These are phyloP conservation scores for Nothocercus nigrocapillus DNA, from an alignment of 2,113 vertebrate species.

Conservation along the genomic window DNA sequence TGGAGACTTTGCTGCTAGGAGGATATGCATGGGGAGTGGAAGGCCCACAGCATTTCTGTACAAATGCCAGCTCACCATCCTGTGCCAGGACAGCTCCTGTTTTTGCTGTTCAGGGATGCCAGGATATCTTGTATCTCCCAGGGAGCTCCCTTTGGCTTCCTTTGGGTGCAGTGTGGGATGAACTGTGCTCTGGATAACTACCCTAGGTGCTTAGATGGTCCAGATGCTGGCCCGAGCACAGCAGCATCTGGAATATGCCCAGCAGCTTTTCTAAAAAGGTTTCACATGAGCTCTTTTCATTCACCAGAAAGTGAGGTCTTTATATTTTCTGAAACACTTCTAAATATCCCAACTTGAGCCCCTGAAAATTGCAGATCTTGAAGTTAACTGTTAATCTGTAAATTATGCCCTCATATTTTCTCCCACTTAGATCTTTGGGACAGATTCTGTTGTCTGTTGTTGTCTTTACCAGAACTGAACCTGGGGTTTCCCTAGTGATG, in stretches of 20 bases:
- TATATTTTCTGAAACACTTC: not conserved
- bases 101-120: not conserved
- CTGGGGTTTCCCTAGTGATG: not conserved
- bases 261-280: not conserved
- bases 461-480: not conserved
- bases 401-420: not conserved
- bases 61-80: accelerated
- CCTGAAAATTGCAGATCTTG: not conserved
- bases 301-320: not conserved
- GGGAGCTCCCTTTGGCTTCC: not conserved
- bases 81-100: not conserved
- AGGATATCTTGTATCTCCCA: not conserved
- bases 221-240: not conserved
- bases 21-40: not conserved
- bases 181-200: not conserved
- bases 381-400: not conserved
- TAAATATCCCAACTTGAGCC: not conserved
- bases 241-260: not conserved
- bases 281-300: not conserved
- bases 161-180: not conserved
- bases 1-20: not conserved
- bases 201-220: not conserved
- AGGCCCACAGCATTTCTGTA: accelerated
- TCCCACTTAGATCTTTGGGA: not conserved
- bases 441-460: not conserved